These are phyloP conservation scores for Paracanthobrama guichenoti DNA, from an alignment of 2,113 vertebrate genomes.

Conservation along the genomic window DNA sequence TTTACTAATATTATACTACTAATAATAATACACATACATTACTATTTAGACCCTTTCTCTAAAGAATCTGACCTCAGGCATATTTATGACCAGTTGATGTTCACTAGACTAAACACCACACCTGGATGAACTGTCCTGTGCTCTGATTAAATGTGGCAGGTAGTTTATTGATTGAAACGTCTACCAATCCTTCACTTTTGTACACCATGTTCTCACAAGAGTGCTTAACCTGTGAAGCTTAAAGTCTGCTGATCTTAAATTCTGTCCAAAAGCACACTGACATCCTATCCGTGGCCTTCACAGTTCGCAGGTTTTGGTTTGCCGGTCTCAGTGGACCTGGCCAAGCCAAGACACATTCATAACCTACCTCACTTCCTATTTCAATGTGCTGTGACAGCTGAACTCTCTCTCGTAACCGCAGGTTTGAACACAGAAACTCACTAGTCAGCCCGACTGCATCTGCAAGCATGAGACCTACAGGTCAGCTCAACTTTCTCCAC, in stretches of 20 bases:
- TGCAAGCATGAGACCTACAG: constrained; percentile 12
- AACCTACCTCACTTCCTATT: constrained; percentile 49
- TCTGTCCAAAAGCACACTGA: constrained; percentile 33
- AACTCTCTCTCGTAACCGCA: constrained; percentile 39
- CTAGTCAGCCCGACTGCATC: constrained; percentile 31
- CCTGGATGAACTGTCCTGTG: constrained; percentile 28
- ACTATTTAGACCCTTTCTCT: not conserved
- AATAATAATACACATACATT: not conserved
- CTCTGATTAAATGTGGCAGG: constrained; percentile 35
- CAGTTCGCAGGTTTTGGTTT: constrained; percentile 45
- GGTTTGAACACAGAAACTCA: constrained; percentile 36
- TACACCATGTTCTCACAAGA: not conserved
- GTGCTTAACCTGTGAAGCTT: not conserved
- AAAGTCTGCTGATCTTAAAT: constrained; percentile 33
- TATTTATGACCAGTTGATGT: constrained; percentile 23
- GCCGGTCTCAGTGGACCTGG: constrained; percentile 24
- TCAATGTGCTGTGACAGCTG: constrained; percentile 41
- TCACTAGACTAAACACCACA: not conserved
- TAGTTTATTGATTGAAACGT: constrained; percentile 33
- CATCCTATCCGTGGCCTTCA: constrained; percentile 35
- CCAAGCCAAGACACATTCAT: constrained; percentile 48
- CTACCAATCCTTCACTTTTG: constrained; percentile 25
- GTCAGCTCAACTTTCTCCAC: constrained; percentile 17
- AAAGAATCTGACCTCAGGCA: not conserved
- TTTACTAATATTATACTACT: too few species aligned